Conservation (phyloP, 2,113 vertebrate species). For the Ageneiosus marmoratus region DNA sequence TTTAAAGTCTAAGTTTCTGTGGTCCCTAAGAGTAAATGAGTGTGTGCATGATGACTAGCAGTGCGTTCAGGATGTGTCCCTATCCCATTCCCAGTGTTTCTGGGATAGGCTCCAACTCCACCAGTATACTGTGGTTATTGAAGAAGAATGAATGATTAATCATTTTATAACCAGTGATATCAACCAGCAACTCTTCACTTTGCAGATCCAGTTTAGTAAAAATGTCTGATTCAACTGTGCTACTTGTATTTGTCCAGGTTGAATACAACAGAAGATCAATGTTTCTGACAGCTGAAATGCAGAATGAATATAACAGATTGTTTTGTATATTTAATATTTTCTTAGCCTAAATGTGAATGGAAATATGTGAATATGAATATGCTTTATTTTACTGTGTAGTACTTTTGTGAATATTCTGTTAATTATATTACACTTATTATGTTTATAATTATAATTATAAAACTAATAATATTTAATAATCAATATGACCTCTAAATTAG, state of each 20-base stretch:
- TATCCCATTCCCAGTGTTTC: neutral
- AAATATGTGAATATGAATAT: neutral
- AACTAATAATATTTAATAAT: neutral
- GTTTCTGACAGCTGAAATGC: neutral
- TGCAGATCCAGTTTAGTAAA: neutral
- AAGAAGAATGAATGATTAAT: neutral
- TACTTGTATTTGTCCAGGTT: neutral
- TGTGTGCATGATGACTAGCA: neutral
- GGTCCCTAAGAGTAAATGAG: neutral
- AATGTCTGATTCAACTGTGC: neutral
- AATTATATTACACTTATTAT: neutral
- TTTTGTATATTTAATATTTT: neutral
- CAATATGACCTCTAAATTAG: neutral
- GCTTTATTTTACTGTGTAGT: neutral
- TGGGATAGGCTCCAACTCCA: neutral
- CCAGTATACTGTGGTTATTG: neutral
- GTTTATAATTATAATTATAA: neutral
- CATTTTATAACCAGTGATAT: neutral
- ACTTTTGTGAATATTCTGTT: neutral
- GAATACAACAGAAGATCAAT: neutral
- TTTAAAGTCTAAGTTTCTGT: neutral
- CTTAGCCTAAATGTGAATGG: neutral
- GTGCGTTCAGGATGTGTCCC: neutral
- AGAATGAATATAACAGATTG: neutral
- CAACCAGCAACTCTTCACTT: neutral